phyloP scores from a whole-genome alignment of 2,797 vertebrate species.

The Taeniopygia guttata region DNA sequence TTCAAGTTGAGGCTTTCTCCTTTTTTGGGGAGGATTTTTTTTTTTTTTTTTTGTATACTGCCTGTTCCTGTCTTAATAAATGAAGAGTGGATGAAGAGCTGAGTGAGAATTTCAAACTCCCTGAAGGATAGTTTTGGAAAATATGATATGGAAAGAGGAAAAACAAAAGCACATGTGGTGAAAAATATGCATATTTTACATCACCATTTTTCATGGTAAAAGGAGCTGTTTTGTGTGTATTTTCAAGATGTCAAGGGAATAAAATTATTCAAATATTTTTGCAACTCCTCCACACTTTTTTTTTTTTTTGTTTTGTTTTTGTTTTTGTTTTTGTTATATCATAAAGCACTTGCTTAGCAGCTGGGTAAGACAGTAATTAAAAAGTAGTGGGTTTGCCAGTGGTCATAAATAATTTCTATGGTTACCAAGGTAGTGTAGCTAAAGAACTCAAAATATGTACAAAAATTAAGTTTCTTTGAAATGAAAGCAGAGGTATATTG shows the following conservation, averaged over 20 bases:
- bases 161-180: conserved; percentile 10
- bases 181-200: not conserved
- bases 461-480: not conserved
- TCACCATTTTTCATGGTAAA: not conserved
- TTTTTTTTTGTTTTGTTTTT: not conserved
- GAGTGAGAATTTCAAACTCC: not conserved
- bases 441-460: not conserved
- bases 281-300: not conserved
- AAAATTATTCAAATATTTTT: not conserved
- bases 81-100: not conserved
- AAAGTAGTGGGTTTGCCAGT: not conserved
- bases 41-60: not conserved
- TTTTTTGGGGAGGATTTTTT: not conserved
- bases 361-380: not conserved
- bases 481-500: not conserved
- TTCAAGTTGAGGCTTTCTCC: not conserved
- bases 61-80: not conserved
- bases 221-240: not conserved
- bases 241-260: not conserved
- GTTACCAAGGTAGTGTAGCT: not conserved
- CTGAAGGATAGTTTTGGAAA: not conserved
- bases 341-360: not conserved
- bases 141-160: not conserved
- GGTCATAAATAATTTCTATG: not conserved
- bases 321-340: not conserved